Conservation (phyloP, 2,797 vertebrate genomes). For the Pipistrellus nathusii region DNA sequence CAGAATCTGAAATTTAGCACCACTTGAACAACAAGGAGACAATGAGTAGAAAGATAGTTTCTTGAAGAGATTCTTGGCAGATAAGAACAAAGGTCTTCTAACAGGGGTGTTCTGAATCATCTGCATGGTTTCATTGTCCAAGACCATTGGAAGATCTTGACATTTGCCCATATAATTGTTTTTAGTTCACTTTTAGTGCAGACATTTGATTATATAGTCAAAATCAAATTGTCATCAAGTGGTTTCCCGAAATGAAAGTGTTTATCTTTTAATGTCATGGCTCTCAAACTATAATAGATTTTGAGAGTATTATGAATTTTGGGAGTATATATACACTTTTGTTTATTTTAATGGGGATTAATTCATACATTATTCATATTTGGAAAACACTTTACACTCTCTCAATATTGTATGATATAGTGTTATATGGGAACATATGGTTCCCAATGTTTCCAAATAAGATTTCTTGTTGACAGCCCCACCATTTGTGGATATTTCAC, state of each 20-base stretch:
- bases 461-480: conserved; percentile 13
- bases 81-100: neutral
- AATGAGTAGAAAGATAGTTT: neutral
- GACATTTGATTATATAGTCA: conserved; percentile 25
- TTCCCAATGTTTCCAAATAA: conserved; percentile 40
- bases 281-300: conserved; percentile 36
- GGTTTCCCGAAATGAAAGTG: conserved; percentile 19
- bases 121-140: neutral
- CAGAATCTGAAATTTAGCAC: neutral
- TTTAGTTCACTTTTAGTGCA: conserved; percentile 21
- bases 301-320: conserved; percentile 28
- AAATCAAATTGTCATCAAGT: conserved; percentile 34
- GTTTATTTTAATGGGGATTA: conserved; percentile 47
- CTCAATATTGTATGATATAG: neutral
- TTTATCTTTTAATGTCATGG: conserved; percentile 46
- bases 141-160: neutral
- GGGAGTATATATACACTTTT: neutral
- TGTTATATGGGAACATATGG: neutral
- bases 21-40: neutral
- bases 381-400: neutral
- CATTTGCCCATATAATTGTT: neutral
- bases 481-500: neutral
- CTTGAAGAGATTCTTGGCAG: neutral
- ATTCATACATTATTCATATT: conserved; percentile 49
- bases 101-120: neutral